Evolutionary conservation across 2,888 invertebrate genomes (phyloP), one percentile per base, ranked within the genome.

Genomic region (Exocentrus adspersus): DNA sequence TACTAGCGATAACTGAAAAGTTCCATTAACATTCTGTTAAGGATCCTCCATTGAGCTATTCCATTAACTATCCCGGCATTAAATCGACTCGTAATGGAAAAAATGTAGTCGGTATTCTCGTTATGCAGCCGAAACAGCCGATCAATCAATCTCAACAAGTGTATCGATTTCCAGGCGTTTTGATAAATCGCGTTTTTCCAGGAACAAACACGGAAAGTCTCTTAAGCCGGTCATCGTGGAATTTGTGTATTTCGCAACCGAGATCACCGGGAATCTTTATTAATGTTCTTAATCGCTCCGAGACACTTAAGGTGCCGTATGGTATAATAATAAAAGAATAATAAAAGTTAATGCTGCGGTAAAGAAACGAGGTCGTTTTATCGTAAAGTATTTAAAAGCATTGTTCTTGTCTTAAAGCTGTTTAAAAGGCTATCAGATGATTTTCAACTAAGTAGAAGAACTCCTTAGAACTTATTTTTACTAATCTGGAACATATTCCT

Each of bases 121-220:
- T 53, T 53, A 20, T 54, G 64, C 41, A 42, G 24, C 19, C 17
- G 53, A 64, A 54, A n/a, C n/a, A 30, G 32, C 19, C 60, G 57
- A 62, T 65, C 65, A 65, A 65, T 65, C 65, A 65, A 43, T 46
- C 57, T 62, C 53, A 65, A 62, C 53, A 62, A 53, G 65, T 62
- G 64, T 65, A 70, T 70, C 64, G 68, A 67, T 70, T 72, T 68
- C 67, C 52, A 65, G 68, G 64, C 65, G 64, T 69, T 60, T 67
- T 70, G 71, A 68, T 71, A 70, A 70, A 70, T 70, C 59, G 62
- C 63, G 64, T 65, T 62, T 70, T 70, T 68, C 65, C 68, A 51
- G 53, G 68, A 64, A 66, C 56, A 63, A 68, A 72, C 69, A 70
- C 61, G 70, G 65, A 72, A 71, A 72, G 50, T 64, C 67, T 74